Evolutionary conservation across 2,888 invertebrate species (phyloP).

Genomic region (Malacosoma neustria): DNA sequence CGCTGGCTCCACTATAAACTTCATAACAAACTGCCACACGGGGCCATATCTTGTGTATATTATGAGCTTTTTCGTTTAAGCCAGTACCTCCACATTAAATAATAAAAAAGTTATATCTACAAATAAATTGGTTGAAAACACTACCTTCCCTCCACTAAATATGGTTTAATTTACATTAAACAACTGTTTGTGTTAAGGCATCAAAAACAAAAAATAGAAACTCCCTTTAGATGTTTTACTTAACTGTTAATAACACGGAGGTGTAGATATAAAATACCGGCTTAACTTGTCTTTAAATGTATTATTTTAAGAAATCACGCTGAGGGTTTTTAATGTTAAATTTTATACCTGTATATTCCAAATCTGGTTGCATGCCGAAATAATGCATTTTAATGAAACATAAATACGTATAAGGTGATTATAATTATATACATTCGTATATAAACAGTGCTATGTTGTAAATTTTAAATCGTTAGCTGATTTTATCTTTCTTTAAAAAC

Average conservation of each 20-base stretch:
- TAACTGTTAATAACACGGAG: slow-evolving; percentile 52
- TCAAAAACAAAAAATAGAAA: slow-evolving; percentile 30
- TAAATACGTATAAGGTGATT: neutral
- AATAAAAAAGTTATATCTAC: slow-evolving; percentile 22
- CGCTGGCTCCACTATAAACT: slow-evolving; percentile 65
- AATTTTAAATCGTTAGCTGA: neutral
- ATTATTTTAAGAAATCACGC: slow-evolving; percentile 32
- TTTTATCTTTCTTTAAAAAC: neutral
- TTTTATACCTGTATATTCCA: slow-evolving; percentile 4
- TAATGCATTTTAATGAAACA: neutral
- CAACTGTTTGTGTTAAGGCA: slow-evolving; percentile 16
- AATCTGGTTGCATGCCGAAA: neutral
- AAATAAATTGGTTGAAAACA: slow-evolving; percentile 14
- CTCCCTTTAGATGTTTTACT: slow-evolving; percentile 61
- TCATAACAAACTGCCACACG: slow-evolving; percentile 70
- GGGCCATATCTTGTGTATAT: slow-evolving; percentile 68
- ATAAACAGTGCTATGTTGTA: neutral
- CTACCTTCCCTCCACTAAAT: slow-evolving; percentile 7
- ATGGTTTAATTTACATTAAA: slow-evolving; percentile 23
- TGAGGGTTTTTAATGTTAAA: slow-evolving; percentile 16
- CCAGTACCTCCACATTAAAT: slow-evolving; percentile 24
- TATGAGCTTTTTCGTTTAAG: slow-evolving; percentile 71
- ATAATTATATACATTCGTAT: neutral
- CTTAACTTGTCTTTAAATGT: slow-evolving; percentile 40
- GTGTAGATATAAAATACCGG: slow-evolving; percentile 51